phyloP scores from a whole-genome alignment of 2,113 vertebrate genomes.

The Pardalotus punctatus region DNA sequence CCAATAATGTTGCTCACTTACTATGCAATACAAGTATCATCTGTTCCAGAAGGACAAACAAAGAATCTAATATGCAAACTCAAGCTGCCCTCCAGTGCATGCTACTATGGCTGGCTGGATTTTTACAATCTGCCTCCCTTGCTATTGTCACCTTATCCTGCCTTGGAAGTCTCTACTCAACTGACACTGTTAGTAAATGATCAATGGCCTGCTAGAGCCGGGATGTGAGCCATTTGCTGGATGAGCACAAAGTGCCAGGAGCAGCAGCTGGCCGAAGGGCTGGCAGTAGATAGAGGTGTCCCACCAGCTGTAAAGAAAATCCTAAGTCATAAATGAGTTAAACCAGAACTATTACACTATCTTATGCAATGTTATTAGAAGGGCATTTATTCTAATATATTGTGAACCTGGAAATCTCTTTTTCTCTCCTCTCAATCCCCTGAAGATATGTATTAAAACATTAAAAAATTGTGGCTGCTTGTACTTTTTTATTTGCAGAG shows the following conservation, averaged over 20 bases:
- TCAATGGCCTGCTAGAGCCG: neutral
- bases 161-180: neutral
- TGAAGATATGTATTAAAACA: neutral
- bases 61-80: neutral
- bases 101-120: neutral
- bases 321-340: neutral
- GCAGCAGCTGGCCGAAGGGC: neutral
- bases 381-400: neutral
- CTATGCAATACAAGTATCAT: neutral
- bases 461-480: neutral
- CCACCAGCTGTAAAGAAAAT: neutral
- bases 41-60: neutral
- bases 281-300: neutral
- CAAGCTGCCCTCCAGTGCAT: neutral
- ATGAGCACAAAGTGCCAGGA: neutral
- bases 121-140: neutral
- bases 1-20: neutral
- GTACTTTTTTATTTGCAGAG: neutral
- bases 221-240: neutral
- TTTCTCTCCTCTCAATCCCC: neutral
- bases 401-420: neutral
- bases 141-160: neutral
- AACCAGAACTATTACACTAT: neutral
- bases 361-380: neutral
- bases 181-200: neutral